phyloP scores from a whole-genome alignment of 2,888 invertebrate genomes.

The Drosophila anomalata region DNA sequence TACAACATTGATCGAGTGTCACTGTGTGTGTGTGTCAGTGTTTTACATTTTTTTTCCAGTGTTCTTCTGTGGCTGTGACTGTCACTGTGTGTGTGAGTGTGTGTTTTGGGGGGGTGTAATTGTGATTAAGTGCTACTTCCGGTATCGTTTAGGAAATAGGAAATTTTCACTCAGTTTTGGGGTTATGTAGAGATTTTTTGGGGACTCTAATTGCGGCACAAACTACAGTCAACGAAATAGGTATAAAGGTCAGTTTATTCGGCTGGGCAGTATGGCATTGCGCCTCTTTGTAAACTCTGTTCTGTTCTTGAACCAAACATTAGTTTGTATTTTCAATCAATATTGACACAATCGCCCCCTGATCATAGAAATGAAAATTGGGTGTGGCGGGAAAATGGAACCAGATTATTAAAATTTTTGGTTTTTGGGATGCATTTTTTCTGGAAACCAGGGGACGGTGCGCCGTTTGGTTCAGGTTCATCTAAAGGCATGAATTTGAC shows the following conservation, averaged over 20 bases:
- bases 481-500: slow-evolving; percentile 83
- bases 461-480: slow-evolving; percentile 80
- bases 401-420: not conserved
- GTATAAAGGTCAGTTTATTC: slow-evolving; percentile 81
- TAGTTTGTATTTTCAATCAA: slow-evolving; percentile 1
- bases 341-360: slow-evolving; percentile 36
- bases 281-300: slow-evolving; percentile 29
- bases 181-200: slow-evolving; percentile 10
- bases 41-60: slow-evolving; percentile 21
- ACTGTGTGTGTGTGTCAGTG: slow-evolving; percentile 43
- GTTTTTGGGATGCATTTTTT: not conserved
- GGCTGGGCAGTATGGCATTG: slow-evolving; percentile 10
- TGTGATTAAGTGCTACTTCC: slow-evolving; percentile 10
- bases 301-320: slow-evolving; percentile 30
- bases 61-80: slow-evolving; percentile 20
- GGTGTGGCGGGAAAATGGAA: not conserved
- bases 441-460: slow-evolving; percentile 15
- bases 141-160: slow-evolving; percentile 5
- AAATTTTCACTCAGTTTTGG: slow-evolving; percentile 20
- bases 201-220: slow-evolving; percentile 74
- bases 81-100: slow-evolving; percentile 17
- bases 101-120: slow-evolving; percentile 2
- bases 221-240: slow-evolving; percentile 83
- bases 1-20: slow-evolving; percentile 66
- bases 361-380: slow-evolving; percentile 35